phyloP scores from a whole-genome alignment of 2,888 invertebrate species.

The Meghimatium bilineatum region DNA sequence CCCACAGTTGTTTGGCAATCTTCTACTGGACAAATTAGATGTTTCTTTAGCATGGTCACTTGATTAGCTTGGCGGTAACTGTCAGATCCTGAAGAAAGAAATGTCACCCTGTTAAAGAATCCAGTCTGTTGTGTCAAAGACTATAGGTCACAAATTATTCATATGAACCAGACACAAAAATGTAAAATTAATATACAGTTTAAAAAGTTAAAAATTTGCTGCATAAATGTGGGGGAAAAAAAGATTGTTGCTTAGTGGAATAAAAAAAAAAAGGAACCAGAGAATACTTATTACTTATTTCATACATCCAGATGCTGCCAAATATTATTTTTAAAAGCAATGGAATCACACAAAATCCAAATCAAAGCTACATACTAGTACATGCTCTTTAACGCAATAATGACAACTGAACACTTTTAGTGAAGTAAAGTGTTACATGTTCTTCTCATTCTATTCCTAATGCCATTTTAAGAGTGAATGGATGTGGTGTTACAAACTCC shows the following conservation, averaged over 20 bases:
- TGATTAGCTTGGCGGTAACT: conserved; percentile 17
- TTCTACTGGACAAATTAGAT: conserved; percentile 39
- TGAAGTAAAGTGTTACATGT: neutral
- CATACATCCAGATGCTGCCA: too few species aligned
- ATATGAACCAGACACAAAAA: neutral
- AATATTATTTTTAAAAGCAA: neutral
- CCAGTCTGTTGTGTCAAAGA: neutral
- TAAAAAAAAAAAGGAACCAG: neutral
- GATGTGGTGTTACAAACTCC: conserved; percentile 39
- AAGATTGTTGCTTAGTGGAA: neutral
- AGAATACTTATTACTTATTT: too few species aligned
- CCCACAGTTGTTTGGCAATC: conserved; percentile 17
- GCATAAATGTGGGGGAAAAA: neutral
- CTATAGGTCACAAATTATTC: neutral
- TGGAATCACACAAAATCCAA: neutral
- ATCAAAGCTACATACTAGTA: neutral
- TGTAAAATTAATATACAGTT: neutral
- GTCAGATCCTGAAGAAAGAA: conserved; percentile 22
- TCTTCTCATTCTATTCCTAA: neutral
- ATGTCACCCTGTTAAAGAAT: conserved; percentile 25
- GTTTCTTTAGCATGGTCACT: conserved; percentile 20
- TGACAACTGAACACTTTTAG: neutral
- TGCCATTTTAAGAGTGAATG: conserved; percentile 35
- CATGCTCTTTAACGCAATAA: neutral
- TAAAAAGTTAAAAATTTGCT: neutral